phyloP scores from a whole-genome alignment of 1,140 invertebrate species.

The Drosophila grimshawi region DNA sequence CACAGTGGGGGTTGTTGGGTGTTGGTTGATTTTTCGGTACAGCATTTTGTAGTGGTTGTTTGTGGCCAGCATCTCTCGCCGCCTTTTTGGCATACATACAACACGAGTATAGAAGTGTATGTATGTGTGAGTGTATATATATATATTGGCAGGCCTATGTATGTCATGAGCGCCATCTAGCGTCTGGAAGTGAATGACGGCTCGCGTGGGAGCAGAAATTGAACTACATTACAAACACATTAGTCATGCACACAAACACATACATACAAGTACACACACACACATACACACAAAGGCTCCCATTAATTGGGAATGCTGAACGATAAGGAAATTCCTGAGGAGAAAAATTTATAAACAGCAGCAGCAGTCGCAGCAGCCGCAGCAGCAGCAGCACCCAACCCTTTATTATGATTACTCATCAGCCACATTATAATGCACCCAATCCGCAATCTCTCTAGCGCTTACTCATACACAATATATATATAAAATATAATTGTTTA shows the following conservation, averaged over 20 bases:
- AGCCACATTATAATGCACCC: neutral
- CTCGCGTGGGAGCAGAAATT: conserved; percentile 55
- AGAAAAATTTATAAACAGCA: conserved; percentile 4
- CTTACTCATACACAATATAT: conserved; percentile 34
- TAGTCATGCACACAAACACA: conserved; percentile 48
- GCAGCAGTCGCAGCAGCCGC: too few species aligned
- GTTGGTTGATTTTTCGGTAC: conserved; percentile 70
- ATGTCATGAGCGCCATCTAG: conserved; percentile 80
- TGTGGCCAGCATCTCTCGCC: conserved; percentile 58
- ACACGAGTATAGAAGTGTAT: neutral
- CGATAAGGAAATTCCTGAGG: conserved; percentile 35
- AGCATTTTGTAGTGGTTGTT: conserved; percentile 71
- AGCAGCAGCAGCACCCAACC: conserved; percentile 13
- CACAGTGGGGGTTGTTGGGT: conserved; percentile 66
- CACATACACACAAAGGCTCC: conserved; percentile 1
- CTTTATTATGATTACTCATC: conserved; percentile 53
- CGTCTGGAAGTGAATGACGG: conserved; percentile 37
- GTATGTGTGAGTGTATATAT: conserved; percentile 18
- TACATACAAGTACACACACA: conserved; percentile 9
- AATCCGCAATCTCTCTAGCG: conserved; percentile 5
- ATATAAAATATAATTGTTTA: neutral
- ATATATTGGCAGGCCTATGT: conserved; percentile 58
- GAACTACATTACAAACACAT: conserved; percentile 68
- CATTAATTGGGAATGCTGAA: conserved; percentile 52
- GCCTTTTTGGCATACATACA: conserved; percentile 64